Base-by-base conservation (phyloP, 2,113 vertebrate genomes). In the Hippopotamus amphibius region DNA sequence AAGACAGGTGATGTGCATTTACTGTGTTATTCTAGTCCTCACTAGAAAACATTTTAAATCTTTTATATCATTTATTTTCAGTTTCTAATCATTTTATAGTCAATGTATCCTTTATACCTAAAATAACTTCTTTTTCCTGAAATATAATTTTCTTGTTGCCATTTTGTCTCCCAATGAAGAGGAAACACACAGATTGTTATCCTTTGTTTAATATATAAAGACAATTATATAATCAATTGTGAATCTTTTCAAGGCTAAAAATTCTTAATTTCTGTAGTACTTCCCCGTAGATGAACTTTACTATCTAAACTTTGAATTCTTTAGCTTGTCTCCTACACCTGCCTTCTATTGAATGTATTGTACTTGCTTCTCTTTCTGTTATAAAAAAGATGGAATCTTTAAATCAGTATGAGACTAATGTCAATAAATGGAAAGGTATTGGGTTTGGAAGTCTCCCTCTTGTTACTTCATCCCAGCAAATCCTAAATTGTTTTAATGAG, bases 81-180 rank as follows among this genome's bases (percentile, higher is more conserved):
- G 41, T 82, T 74, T 88, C 41, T 46, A 68, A 82, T 37, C 10
- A 19, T 82, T 61, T 92, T 88, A 53, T 19, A 77, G n/a, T 83
- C 28, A 68, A 14, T 48, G 16, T 74, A 57, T 61, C 48, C 48
- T 82, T 92, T 14, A 61, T 53, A 68, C 81, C 15, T 87, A 82
- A 82, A 24, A 48, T 88, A 88, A 68, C 14, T 63, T 72, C 65
- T 77, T 94, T 84, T 81, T 48, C 21, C 61, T 92, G 26, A 92
- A 76, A 66, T 81, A 46, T 63, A 46, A 41, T 86, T 83, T 72
- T 74, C 41, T 87, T 66, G 2, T 53, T 61, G 17, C n/a, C 48
- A 26, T 81, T 59, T 87, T 85, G 15, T 57, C 37, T 74, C 21
- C 33, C 41, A 84, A 19, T 68, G 21, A 16, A 87, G 26, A 82